These are phyloP conservation scores for Creontiades dilutus DNA, from an alignment of 2,888 invertebrate species.

Conservation along the genomic window DNA sequence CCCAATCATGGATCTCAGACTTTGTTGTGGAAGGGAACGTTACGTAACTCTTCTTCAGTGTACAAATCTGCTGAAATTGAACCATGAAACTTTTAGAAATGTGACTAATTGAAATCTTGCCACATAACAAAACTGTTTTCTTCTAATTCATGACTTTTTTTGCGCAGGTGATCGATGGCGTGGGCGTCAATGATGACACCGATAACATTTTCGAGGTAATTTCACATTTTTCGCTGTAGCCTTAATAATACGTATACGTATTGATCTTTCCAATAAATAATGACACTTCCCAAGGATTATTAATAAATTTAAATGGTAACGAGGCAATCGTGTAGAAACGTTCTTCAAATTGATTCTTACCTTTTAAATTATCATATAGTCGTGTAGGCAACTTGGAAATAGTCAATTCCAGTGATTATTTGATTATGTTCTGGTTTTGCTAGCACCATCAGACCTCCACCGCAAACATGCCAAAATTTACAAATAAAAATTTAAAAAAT, in stretches of 20 bases:
- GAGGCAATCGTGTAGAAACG: too few species aligned
- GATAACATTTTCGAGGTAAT: conserved; percentile 75
- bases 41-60: conserved; percentile 16
- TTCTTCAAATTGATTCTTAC: background rate
- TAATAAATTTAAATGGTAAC: too few species aligned
- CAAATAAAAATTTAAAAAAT: too few species aligned
- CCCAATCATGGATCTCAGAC: too few species aligned
- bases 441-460: too few species aligned
- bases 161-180: conserved; percentile 73
- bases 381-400: background rate
- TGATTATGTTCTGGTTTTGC: background rate
- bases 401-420: background rate
- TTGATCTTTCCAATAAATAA: too few species aligned
- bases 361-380: background rate
- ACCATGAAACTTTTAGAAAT: background rate
- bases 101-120: background rate
- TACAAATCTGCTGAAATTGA: background rate
- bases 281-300: too few species aligned
- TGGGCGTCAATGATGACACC: conserved; percentile 74
- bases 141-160: conserved; percentile 50
- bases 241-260: too few species aligned
- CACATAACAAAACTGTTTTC: background rate
- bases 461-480: too few species aligned
- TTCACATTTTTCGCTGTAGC: too few species aligned
- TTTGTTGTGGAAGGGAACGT: background rate